A percentile compares a stretch with the other conserved stretches of the same genome.
Conservation (phyloP, 2,888 invertebrate genomes). For the Oligia strigilis region DNA sequence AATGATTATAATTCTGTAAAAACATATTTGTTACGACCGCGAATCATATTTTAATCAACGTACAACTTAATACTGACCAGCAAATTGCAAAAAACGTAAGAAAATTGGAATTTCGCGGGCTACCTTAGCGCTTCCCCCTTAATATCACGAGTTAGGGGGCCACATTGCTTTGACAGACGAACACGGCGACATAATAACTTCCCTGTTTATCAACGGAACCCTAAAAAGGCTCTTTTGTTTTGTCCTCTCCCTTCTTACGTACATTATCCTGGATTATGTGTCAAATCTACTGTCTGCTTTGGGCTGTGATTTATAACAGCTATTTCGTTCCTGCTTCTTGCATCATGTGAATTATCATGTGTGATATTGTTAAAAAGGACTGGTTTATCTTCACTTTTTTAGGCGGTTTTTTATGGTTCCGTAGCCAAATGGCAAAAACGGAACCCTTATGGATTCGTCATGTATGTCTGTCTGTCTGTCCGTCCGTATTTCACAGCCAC, state of each 20-base stretch:
- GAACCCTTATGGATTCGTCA: too few species aligned
- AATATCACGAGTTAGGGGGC: slow-evolving; percentile 19
- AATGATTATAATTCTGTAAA: too few species aligned
- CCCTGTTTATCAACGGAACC: slow-evolving; percentile 37
- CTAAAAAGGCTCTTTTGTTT: slow-evolving; percentile 52
- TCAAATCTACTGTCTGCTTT: slow-evolving; percentile 61
- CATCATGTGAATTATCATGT: slow-evolving; percentile 45
- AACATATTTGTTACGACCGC: too few species aligned
- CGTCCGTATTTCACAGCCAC: too few species aligned
- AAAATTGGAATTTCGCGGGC: too few species aligned
- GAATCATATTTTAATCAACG: too few species aligned
- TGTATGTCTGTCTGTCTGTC: too few species aligned
- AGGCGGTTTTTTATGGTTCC: too few species aligned
- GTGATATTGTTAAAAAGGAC: slow-evolving; percentile 12
- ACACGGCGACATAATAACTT: slow-evolving; percentile 35
- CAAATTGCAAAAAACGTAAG: too few species aligned
- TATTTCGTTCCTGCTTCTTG: slow-evolving; percentile 31
- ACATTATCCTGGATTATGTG: slow-evolving; percentile 63
- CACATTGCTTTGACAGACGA: slow-evolving; percentile 50
- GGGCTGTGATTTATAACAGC: slow-evolving; percentile 59
- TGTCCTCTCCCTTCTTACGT: slow-evolving; percentile 45
- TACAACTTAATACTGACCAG: too few species aligned
- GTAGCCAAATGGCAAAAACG: too few species aligned
- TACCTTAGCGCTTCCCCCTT: too few species aligned
- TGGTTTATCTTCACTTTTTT: slow-evolving; percentile 15